Percentiles rank a stretch among this genome's conserved stretches.
phyloP scores from a whole-genome alignment of 2,888 invertebrate species.

The Melinopterus prodromus region DNA sequence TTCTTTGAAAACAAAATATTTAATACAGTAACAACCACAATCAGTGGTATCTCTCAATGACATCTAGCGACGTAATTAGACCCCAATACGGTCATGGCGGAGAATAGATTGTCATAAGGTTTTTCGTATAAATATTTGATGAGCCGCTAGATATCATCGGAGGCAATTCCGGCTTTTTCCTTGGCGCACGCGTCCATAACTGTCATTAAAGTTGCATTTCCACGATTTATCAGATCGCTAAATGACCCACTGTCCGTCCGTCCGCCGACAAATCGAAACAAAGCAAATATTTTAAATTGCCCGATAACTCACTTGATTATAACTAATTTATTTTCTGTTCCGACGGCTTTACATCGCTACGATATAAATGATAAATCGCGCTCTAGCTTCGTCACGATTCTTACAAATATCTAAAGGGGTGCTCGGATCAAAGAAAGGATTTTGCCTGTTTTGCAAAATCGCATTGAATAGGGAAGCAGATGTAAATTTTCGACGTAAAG shows the following conservation, averaged over 20 bases:
- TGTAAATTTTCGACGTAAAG: not conserved
- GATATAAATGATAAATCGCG: not conserved
- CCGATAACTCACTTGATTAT: not conserved
- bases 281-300: constrained; percentile 4
- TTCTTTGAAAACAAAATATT: not conserved
- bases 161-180: not conserved
- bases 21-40: not conserved
- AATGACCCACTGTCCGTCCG: constrained; percentile 4
- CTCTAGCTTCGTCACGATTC: not conserved
- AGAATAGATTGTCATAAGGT: not conserved
- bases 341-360: not conserved
- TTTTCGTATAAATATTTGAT: not conserved
- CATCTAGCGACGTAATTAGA: not conserved
- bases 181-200: not conserved
- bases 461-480: not conserved
- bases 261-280: constrained; percentile 4
- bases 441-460: constrained; percentile 4
- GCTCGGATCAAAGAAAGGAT: not conserved
- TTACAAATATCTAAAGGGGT: not conserved
- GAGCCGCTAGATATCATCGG: not conserved
- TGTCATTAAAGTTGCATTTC: constrained; percentile 20
- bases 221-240: constrained; percentile 4
- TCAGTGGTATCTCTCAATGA: not conserved
- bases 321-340: not conserved
- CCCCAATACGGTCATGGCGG: not conserved